These are phyloP conservation scores for Drosophila funebris DNA, from an alignment of 1,140 invertebrate genomes.

Conservation along the genomic window DNA sequence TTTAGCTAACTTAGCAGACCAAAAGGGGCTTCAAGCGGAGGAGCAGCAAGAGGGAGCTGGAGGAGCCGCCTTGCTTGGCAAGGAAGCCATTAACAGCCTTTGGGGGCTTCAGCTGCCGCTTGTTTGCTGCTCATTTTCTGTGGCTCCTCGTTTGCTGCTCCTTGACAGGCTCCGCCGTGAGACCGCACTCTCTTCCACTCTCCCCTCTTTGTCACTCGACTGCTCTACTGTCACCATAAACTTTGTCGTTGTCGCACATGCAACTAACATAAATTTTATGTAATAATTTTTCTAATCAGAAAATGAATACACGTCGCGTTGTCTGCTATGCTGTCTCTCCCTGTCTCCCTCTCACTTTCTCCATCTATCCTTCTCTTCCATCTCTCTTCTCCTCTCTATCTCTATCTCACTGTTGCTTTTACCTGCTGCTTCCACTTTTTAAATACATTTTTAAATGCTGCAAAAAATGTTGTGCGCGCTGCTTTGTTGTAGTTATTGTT, in stretches of 20 bases:
- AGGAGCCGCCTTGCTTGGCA: slow-evolving; percentile 38
- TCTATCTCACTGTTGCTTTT: background rate
- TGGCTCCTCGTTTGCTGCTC: background rate
- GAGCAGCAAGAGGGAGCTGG: background rate
- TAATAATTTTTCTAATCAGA: slow-evolving; percentile 80
- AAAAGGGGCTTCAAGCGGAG: background rate
- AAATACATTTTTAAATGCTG: slow-evolving; percentile 75
- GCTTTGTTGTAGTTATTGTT: slow-evolving; percentile 15
- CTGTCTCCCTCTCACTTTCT: background rate
- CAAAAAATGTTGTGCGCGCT: slow-evolving; percentile 56
- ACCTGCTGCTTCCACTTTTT: slow-evolving; percentile 41
- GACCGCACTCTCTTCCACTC: background rate
- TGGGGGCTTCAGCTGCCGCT: slow-evolving; percentile 29
- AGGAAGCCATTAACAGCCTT: slow-evolving; percentile 77
- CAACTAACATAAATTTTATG: slow-evolving; percentile 80
- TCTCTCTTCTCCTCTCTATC: too few relatives aligned
- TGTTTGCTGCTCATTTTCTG: slow-evolving; percentile 54
- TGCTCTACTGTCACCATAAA: slow-evolving; percentile 33
- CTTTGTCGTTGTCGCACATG: slow-evolving; percentile 45
- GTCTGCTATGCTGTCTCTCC: background rate
- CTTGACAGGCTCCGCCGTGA: background rate
- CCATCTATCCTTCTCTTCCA: background rate
- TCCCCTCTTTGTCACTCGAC: background rate
- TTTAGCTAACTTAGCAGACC: slow-evolving; percentile 56
- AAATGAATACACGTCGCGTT: slow-evolving; percentile 54